Evolutionary conservation across 2,113 vertebrate species (phyloP).

Genomic region (Rattus norvegicus): GRCr8 NC_086022.1:31396001-31396500

Average conservation of each 20-base stretch:
- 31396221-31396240: neutral
- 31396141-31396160: neutral
- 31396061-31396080: neutral
- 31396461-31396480: neutral
- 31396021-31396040: neutral
- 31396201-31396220: neutral
- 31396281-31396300: neutral
- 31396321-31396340: neutral
- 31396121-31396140: neutral
- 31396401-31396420: constrained; percentile 21
- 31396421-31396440: constrained; percentile 39
- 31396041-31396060: neutral
- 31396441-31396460: constrained; percentile 54
- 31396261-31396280: constrained; percentile 1
- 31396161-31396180: neutral
- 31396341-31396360: neutral
- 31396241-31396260: neutral
- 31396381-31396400: neutral
- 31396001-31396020: neutral
- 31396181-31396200: neutral
- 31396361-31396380: constrained; percentile 17
- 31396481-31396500: constrained; percentile 12
- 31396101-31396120: neutral
- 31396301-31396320: neutral
- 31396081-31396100: neutral